Base-by-base conservation (phyloP, 2,888 invertebrate genomes). In the Oithona nana region DNA sequence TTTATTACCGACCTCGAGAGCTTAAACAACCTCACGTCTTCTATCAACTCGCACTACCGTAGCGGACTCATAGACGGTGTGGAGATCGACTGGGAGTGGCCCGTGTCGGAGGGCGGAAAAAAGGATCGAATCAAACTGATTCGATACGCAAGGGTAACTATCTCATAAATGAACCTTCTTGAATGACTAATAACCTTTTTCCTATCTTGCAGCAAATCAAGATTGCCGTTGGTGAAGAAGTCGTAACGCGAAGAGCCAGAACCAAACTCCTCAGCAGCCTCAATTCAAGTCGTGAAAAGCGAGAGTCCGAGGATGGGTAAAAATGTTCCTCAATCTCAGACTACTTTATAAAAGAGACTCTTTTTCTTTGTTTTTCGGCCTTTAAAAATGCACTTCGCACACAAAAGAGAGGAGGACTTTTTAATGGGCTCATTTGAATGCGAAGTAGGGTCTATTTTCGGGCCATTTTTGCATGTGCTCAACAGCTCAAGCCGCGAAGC, bases 41-140 rank as follows among this genome's bases (percentile, higher is more conserved):
- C 58, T 24, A 52, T 65, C 30, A 52, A 39, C 24, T 51, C 50
- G 51, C 64, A 64, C 59, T 48, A 66, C 22, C 8, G 26, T n/a
- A 8, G 39, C 11, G 48, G 62, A n/a, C 24, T 48, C 3, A 29
- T 67, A 28, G 65, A 67, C 57, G 67, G 67, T 1, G 30, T 67
- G 0, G 67, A 67, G 58, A 49, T 67, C 39, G 65, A 67, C 64
- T 67, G 67, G 67, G 62, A 63, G 51, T 67, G 67, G 67, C 65
- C 67, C 3, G 63, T 65, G 1, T 31, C 57, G 16, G 26, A 49
- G 4, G 65, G 65, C 24, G 66, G 64, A 1, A 20, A 24, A 2
- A 66, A 65, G 64, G 65, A 65, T 3, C 63, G 52, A 31, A 62
- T 64, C 1, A 65, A 66, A n/a, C 63, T 67, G 11, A 66, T 64